Base-by-base conservation (phyloP, 2,888 invertebrate species). In the Diachrysia chrysitis region DNA sequence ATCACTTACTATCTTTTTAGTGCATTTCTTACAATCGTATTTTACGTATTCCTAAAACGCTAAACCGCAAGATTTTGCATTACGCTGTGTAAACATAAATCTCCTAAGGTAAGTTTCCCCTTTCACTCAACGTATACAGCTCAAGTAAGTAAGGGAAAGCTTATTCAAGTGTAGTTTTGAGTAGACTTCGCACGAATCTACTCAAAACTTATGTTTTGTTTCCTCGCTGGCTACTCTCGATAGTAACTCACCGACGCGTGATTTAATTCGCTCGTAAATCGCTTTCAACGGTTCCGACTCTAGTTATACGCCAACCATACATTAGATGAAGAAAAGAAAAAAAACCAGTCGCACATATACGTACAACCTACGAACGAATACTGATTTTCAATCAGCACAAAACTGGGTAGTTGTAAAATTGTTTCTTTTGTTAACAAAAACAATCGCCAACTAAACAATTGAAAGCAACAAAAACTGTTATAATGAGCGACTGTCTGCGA, bases 381-480 rank as follows among this genome's bases (percentile, higher is more conserved):
- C 17, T 48, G 25, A 25, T 25, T 46, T 66, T 61, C 35, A 51
- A 76, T 76, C 55, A 66, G 66, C 62, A 58, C 61, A 12, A 16
- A 25, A 37, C 5, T 32, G 51, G 16, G n/a, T 19, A 61, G 16
- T 35, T 55, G 19, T n/a, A 56, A 62, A 66, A 54, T 57, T 19
- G 53, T 60, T 57, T 56, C 21, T 35, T 63, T 23, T 35, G n/a
- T 64, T 57, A 53, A 60, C 58, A 64, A 74, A 73, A 62, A 65
- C 62, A 29, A 60, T 25, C 32, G 58, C 46, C 23, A 69, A 78
- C 58, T 74, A 78, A 72, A 42, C 76, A 71, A 80, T 82, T 78
- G 70, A 76, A 81, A 68, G 61, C 59, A 61, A 73, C 78, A 73
- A 78, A 78, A 74, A 83, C 62, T 59, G 56, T 53, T 67, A 61